Evolutionary conservation across 2,888 invertebrate species (phyloP), one percentile per base, ranked within the genome.

Genomic region (Ephialtes manifestator): DNA sequence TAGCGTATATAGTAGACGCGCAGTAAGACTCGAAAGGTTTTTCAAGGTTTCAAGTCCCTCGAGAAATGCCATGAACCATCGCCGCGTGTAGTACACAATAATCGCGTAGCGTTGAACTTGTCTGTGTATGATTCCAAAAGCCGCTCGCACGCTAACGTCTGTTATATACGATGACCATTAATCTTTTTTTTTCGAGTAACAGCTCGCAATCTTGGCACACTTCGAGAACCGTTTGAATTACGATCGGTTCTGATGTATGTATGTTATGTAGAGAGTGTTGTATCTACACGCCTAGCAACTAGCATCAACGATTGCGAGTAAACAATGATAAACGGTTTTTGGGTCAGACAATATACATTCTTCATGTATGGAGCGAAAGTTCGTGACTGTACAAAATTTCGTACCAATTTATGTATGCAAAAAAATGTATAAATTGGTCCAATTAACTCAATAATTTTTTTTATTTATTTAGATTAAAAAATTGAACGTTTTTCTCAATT

Each of bases 121-220:
- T 72, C n/a, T 24, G 58, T 58, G 72, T 43, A 58, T 24, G 72
- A 72, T 28, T 55, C 55, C 43, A 43, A 72, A 72, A 60, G 58
- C 7, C 24, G 39, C 43, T 13, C 4, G 13, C 43, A 39, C 67
- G 55, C 39, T 31, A 77, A 80, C 77, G 71, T 76, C 53, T 55
- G 75, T 80, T 84, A 63, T 63, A 63, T 75, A 76, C 76, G 77
- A 81, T 81, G 81, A 72, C 51, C 81, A 81, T 84, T 74, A 84
- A 84, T 84, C 84, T 77, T 71, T 80, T 70, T 70, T 79, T 71
- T 79, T 68, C 76, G 71, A 63, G 28, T 15, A 39, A 20, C 72
- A 18, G 46, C 80, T 81, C 77, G 81, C 84, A 72, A 81, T 84
- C 80, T 77, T 81, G 84, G 77, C 84, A 77, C 84, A 84, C 76